Conservation (phyloP, 2,888 invertebrate genomes). For the Platycnemis pennipes region DNA sequence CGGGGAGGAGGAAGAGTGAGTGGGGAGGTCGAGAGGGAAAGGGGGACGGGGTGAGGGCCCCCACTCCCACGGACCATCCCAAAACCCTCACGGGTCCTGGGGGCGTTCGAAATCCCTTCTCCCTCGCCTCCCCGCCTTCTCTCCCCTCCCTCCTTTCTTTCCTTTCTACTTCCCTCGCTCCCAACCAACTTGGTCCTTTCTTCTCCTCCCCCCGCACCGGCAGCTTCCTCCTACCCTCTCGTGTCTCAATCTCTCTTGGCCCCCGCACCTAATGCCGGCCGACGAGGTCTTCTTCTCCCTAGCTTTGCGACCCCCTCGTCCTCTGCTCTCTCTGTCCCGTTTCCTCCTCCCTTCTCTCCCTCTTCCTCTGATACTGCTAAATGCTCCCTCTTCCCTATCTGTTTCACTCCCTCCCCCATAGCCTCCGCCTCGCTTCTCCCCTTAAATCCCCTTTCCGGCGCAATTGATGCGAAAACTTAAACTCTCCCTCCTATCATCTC, state of each 20-base stretch:
- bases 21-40: neutral
- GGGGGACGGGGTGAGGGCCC: neutral
- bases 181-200: neutral
- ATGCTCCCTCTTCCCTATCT: neutral
- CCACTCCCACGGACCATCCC: neutral
- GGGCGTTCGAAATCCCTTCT: neutral
- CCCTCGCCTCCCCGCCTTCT: no score
- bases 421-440: neutral
- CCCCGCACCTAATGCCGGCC: neutral
- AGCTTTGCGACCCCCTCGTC: neutral
- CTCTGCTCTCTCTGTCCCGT: neutral
- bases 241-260: neutral
- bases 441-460: neutral
- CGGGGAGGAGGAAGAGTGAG: neutral
- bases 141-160: neutral
- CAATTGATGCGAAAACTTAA: conserved; percentile 58
- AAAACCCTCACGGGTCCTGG: neutral
- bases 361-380: neutral
- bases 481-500: neutral
- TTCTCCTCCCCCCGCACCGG: neutral
- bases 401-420: neutral
- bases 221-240: neutral
- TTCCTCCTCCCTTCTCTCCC: neutral
- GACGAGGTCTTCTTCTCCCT: neutral
- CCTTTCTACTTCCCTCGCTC: neutral